A percentile compares a stretch with the other conserved stretches of the same genome.
Evolutionary conservation across 2,888 invertebrate genomes (phyloP).

Genomic region (Punctoribates punctum): DNA sequence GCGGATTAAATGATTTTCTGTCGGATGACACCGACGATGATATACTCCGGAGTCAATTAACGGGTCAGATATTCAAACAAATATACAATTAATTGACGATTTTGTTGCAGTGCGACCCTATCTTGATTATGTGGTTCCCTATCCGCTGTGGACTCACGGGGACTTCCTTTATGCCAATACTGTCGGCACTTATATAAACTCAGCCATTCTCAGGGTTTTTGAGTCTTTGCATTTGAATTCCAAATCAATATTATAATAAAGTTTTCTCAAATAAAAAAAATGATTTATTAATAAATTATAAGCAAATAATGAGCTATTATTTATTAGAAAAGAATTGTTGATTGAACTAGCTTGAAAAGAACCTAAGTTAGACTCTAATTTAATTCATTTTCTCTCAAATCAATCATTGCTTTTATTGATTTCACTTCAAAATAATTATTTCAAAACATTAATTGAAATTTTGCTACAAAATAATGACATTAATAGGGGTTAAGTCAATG

Average conservation of each 20-base stretch:
- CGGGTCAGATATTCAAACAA: background rate
- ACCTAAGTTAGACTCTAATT: too few species aligned
- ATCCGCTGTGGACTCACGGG: conserved; percentile 33
- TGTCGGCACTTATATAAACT: conserved; percentile 4
- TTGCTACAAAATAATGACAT: too few species aligned
- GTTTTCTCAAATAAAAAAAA: background rate
- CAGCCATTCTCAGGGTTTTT: background rate
- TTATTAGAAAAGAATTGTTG: too few species aligned
- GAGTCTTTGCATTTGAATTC: background rate
- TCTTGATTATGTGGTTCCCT: background rate
- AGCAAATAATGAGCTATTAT: too few species aligned
- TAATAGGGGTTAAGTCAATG: too few species aligned
- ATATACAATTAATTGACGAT: background rate
- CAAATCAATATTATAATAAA: too few species aligned
- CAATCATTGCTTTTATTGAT: too few species aligned
- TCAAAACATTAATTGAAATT: too few species aligned
- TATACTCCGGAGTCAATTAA: conserved; percentile 1
- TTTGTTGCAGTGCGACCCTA: background rate
- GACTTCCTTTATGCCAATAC: conserved; percentile 23
- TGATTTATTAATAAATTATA: background rate
- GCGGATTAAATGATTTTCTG: conserved; percentile 32
- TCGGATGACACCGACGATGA: conserved; percentile 5
- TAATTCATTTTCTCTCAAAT: too few species aligned
- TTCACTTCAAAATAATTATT: too few species aligned
- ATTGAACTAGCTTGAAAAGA: too few species aligned